These are phyloP conservation scores for Campoletis sonorensis DNA, from an alignment of 1,140 invertebrate genomes.

Conservation along the genomic window DNA sequence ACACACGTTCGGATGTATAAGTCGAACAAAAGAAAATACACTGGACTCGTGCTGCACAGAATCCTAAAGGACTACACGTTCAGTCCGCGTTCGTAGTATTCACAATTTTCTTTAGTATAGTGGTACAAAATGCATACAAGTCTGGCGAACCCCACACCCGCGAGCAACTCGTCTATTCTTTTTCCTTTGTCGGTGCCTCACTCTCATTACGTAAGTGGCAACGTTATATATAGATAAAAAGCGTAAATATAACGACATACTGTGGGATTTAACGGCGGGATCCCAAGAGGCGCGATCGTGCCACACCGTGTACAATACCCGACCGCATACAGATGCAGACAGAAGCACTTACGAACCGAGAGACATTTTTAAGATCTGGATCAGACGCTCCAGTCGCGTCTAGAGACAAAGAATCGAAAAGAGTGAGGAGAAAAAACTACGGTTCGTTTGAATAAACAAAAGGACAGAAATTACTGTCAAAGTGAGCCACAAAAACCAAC, in stretches of 20 bases:
- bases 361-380: constrained; percentile 15
- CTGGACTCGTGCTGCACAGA: background rate
- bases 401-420: background rate
- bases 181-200: constrained; percentile 39
- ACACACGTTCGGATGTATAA: too few relatives aligned
- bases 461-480: constrained; percentile 5
- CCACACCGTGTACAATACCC: background rate
- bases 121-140: background rate
- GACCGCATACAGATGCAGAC: background rate
- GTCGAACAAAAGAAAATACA: background rate
- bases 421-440: background rate
- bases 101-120: background rate
- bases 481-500: background rate
- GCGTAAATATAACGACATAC: background rate
- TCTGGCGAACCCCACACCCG: background rate
- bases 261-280: background rate
- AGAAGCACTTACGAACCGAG: background rate
- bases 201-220: constrained; percentile 47
- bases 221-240: constrained; percentile 2
- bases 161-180: constrained; percentile 18
- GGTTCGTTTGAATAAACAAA: background rate
- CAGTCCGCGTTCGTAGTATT: background rate
- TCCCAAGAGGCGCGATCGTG: constrained; percentile 5
- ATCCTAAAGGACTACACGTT: background rate
- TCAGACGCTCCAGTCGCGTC: background rate